Percentiles rank a stretch among this genome's conserved stretches.
These are phyloP conservation scores for Coptotermes formosanus DNA, from an alignment of 1,140 invertebrate genomes.

Conservation along the genomic window DNA sequence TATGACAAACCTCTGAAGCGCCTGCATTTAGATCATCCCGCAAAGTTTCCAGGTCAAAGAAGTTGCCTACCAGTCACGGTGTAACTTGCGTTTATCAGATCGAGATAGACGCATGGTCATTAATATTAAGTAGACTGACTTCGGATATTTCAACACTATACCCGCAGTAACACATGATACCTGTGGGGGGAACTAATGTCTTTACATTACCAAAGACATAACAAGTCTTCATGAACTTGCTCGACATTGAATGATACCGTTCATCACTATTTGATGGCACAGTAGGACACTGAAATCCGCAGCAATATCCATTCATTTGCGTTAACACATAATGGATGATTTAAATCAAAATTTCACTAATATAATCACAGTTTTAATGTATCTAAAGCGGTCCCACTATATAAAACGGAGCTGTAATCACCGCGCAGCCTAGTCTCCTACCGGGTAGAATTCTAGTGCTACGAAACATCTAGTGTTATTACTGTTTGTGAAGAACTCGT, in stretches of 20 bases:
- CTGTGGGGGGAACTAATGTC: not conserved
- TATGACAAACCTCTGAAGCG: not conserved
- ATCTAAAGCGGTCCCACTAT: no score
- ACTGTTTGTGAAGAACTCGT: no score
- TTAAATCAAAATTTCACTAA: no score
- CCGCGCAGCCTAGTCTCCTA: no score
- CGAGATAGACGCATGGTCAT: not conserved
- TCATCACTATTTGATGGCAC: not conserved
- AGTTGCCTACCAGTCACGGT: not conserved
- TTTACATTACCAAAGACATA: not conserved
- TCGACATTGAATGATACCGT: not conserved
- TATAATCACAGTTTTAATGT: no score
- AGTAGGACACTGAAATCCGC: no score
- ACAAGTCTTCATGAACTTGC: not conserved
- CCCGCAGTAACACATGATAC: not conserved
- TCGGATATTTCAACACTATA: not conserved
- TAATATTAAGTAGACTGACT: not conserved
- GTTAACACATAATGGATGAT: no score
- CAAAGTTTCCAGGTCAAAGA: conserved; percentile 1
- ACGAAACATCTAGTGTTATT: no score
- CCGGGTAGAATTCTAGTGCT: no score
- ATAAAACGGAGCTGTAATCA: no score
- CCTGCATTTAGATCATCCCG: not conserved
- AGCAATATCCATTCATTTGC: no score
- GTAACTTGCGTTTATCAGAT: not conserved